Conservation (phyloP, 2,797 vertebrate genomes). For the Sebastiscus albofasciatus region DNA sequence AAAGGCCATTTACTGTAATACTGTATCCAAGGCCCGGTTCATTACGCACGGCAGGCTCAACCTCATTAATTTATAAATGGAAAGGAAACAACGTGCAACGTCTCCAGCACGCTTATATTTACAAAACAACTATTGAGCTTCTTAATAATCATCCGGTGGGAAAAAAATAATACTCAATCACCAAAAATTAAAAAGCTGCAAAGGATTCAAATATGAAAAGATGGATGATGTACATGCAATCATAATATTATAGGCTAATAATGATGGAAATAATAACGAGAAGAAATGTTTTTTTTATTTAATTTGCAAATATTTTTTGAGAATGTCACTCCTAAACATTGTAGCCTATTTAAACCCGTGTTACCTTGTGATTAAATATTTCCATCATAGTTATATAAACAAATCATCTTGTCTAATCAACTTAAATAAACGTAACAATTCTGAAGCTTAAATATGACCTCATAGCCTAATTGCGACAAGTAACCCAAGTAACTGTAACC, state of each 20-base stretch:
- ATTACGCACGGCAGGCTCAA: slow-evolving; percentile 30
- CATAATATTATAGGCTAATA: not conserved
- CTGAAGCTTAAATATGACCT: not conserved
- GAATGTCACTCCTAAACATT: not conserved
- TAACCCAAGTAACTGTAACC: not conserved
- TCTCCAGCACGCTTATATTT: not conserved
- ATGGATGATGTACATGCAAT: not conserved
- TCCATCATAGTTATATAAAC: not conserved
- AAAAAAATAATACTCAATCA: not conserved
- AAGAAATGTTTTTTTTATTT: not conserved
- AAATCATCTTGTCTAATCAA: not conserved
- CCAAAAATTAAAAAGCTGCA: not conserved
- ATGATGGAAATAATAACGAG: not conserved
- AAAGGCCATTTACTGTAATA: slow-evolving; percentile 27
- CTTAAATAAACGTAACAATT: not conserved
- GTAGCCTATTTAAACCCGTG: not conserved
- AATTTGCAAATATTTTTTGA: not conserved
- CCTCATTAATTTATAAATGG: slow-evolving; percentile 30
- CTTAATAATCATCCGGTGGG: not conserved
- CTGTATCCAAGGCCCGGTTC: slow-evolving; percentile 21
- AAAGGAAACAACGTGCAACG: slow-evolving; percentile 5
- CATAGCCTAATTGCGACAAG: no score
- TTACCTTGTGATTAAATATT: not conserved
- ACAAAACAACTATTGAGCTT: not conserved
- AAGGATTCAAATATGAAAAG: not conserved